A percentile compares a stretch with the other conserved stretches of the same genome.
These are phyloP conservation scores for Arenaria interpres DNA, from an alignment of 2,113 vertebrate species.

Conservation along the genomic window DNA sequence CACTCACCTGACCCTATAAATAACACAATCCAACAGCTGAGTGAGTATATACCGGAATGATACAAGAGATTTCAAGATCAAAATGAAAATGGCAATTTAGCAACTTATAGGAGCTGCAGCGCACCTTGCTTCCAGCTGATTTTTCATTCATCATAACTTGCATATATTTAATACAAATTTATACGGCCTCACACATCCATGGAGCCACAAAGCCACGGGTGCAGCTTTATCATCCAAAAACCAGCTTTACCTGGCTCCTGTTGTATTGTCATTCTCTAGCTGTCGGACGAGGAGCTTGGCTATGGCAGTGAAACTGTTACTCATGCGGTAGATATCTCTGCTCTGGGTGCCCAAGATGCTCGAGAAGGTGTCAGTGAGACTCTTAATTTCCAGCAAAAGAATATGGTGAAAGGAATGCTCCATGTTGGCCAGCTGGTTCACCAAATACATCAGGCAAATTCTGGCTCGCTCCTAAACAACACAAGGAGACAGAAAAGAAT, in stretches of 20 bases:
- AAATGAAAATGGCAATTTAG: background rate
- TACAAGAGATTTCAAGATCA: background rate
- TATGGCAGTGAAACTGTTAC: conserved; percentile 92
- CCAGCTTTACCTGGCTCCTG: conserved; percentile 74
- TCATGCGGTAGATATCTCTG: conserved; percentile 92
- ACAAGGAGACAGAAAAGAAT: background rate
- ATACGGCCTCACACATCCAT: background rate
- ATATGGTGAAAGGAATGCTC: conserved; percentile 91
- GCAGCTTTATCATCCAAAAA: accelerated
- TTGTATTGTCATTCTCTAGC: conserved; percentile 62
- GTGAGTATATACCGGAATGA: background rate
- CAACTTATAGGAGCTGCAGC: background rate
- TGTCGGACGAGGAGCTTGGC: conserved; percentile 82
- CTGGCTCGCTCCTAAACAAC: conserved; percentile 80
- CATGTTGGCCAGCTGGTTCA: conserved; percentile 87
- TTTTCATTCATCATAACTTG: background rate
- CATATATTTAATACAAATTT: background rate
- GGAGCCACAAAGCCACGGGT: background rate
- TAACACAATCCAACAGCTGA: background rate
- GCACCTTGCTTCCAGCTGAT: background rate
- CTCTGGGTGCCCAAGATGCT: conserved; percentile 82
- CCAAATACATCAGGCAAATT: conserved; percentile 84
- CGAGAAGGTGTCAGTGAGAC: conserved; percentile 83
- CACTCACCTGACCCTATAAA: background rate
- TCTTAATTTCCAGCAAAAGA: conserved; percentile 89